Evolutionary conservation across 2,888 invertebrate genomes (phyloP).

Genomic region (Heliconius hortense): DNA sequence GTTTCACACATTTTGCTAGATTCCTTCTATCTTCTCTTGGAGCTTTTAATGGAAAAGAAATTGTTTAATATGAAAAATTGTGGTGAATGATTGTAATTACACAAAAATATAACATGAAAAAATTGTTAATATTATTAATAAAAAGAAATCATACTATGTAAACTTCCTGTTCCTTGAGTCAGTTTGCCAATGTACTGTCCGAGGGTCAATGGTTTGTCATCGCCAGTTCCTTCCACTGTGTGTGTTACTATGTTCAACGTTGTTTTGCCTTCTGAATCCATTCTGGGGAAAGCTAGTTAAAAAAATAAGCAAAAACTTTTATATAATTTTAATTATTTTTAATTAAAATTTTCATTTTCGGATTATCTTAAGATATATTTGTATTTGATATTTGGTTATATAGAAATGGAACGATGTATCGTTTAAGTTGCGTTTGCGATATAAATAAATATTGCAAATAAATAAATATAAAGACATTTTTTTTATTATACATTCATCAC

Average conservation of each 20-base stretch:
- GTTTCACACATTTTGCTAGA: slow-evolving; percentile 92
- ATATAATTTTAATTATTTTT: neutral
- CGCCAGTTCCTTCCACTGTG: slow-evolving; percentile 85
- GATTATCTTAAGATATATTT: no score
- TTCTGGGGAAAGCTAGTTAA: slow-evolving; percentile 90
- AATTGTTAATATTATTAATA: neutral
- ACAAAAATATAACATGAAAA: neutral
- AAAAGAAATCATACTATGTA: slow-evolving; percentile 81
- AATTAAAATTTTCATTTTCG: neutral
- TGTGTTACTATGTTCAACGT: slow-evolving; percentile 88
- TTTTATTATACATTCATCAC: no score
- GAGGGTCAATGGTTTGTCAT: slow-evolving; percentile 89
- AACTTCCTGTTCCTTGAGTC: slow-evolving; percentile 87
- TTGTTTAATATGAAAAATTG: neutral
- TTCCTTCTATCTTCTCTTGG: slow-evolving; percentile 95
- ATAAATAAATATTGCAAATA: no score
- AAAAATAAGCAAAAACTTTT: neutral
- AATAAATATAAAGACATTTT: no score
- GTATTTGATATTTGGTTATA: no score
- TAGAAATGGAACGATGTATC: no score
- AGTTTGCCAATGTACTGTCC: slow-evolving; percentile 93
- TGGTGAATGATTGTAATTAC: neutral
- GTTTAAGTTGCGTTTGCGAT: no score
- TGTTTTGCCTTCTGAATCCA: slow-evolving; percentile 93
- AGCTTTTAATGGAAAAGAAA: slow-evolving; percentile 60